These are phyloP conservation scores for Popillia japonica DNA, from an alignment of 1,140 invertebrate genomes.

Conservation along the genomic window DNA sequence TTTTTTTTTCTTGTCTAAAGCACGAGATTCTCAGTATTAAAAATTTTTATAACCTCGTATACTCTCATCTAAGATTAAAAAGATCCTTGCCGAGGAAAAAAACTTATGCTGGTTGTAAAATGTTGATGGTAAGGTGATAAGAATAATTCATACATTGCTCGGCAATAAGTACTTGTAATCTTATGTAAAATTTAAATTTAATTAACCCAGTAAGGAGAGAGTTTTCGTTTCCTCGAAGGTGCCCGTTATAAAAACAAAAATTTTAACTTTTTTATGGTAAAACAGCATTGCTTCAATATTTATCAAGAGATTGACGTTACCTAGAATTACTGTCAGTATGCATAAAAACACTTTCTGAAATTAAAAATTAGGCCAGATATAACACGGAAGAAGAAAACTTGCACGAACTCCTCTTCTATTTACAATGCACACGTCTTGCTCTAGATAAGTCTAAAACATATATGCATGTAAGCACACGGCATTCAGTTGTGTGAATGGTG, in stretches of 20 bases:
- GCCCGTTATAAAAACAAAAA: neutral
- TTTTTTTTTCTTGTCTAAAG: neutral
- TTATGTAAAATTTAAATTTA: conserved; percentile 27
- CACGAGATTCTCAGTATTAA: conserved; percentile 4
- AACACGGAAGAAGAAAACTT: too few species aligned
- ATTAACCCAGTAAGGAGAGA: neutral
- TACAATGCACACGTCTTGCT: too few species aligned
- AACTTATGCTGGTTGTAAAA: neutral
- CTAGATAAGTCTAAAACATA: too few species aligned
- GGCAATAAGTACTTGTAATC: conserved; percentile 8
- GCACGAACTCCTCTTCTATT: too few species aligned
- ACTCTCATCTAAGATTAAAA: conserved; percentile 35
- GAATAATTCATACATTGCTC: conserved; percentile 22
- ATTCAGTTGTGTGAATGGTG: too few species aligned
- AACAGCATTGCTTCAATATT: too few species aligned
- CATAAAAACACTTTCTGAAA: too few species aligned
- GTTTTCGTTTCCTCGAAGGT: neutral
- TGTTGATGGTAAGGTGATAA: conserved; percentile 8
- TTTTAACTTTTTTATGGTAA: too few species aligned
- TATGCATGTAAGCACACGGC: too few species aligned
- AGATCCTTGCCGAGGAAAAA: neutral
- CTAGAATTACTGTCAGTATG: too few species aligned
- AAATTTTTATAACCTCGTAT: conserved; percentile 15
- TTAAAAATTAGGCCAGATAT: too few species aligned
- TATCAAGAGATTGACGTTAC: too few species aligned